A percentile compares a stretch with the other conserved stretches of the same genome.
Evolutionary conservation across 2,113 vertebrate genomes (phyloP).

Genomic region (Gila orcuttii): DNA sequence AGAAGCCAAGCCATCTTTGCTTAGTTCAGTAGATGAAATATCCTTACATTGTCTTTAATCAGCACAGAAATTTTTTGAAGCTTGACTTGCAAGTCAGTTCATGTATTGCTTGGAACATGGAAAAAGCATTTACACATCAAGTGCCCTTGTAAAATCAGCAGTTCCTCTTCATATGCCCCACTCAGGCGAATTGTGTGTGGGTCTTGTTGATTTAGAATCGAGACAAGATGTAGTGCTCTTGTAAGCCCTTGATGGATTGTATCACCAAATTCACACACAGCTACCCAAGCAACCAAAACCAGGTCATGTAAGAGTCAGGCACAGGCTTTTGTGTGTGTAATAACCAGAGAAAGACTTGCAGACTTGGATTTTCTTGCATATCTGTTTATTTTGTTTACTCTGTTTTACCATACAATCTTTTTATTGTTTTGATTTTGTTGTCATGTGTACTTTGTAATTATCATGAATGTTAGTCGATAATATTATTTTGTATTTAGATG

Average conservation of each 20-base stretch:
- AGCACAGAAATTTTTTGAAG: not conserved
- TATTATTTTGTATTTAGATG: constrained; percentile 10
- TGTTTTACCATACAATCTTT: not conserved
- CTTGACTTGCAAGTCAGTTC: not conserved
- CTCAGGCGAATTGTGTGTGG: not conserved
- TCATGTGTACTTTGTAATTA: not conserved
- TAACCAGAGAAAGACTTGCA: constrained; percentile 15
- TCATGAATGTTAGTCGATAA: not conserved
- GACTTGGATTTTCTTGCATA: constrained; percentile 19
- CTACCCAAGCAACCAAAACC: constrained; percentile 38
- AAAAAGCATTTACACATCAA: constrained; percentile 1
- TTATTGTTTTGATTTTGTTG: not conserved
- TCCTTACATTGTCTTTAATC: not conserved
- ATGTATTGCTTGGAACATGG: not conserved
- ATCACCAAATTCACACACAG: constrained; percentile 34
- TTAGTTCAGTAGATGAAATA: not conserved
- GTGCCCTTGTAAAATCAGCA: constrained; percentile 18
- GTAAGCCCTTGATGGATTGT: not conserved
- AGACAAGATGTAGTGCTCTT: not conserved
- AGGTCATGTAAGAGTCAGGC: constrained; percentile 20
- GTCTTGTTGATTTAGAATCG: constrained; percentile 1
- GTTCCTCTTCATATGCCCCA: constrained; percentile 7
- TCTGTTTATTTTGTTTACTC: not conserved
- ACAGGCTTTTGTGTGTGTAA: constrained; percentile 25
- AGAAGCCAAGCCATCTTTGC: not conserved